A percentile compares a stretch with the other conserved stretches of the same genome.
phyloP scores from a whole-genome alignment of 2,797 vertebrate species.

The Pogoniulus pusillus region DNA sequence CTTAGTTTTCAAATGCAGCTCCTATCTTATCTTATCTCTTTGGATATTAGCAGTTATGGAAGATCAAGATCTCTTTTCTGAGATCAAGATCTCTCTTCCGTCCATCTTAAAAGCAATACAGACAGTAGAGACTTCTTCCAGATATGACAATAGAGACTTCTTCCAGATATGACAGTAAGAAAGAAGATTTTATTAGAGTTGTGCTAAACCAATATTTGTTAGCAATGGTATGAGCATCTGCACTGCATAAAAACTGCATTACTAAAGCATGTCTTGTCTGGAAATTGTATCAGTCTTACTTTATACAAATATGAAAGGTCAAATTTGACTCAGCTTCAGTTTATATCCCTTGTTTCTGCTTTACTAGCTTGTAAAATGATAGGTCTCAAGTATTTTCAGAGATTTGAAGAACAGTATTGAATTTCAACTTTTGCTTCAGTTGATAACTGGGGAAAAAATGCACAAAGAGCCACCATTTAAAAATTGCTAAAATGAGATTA shows the following conservation, averaged over 20 bases:
- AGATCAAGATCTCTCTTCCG: background rate
- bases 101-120: background rate
- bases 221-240: background rate
- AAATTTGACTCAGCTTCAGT: background rate
- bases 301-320: background rate
- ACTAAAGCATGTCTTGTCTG: background rate
- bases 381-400: background rate
- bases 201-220: background rate
- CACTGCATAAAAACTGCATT: background rate
- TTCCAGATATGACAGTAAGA: background rate
- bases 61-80: background rate
- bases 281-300: background rate
- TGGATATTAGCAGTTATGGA: background rate
- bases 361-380: background rate
- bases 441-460: constrained; percentile 14
- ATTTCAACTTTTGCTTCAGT: background rate
- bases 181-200: background rate
- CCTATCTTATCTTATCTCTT: background rate
- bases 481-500: background rate
- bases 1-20: background rate
- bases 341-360: background rate
- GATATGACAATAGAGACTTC: accelerated
- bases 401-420: background rate
- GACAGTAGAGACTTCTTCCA: background rate
- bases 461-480: background rate